Evolutionary conservation across 1,140 invertebrate genomes (phyloP).

Genomic region (Coelopa frigida): DNA sequence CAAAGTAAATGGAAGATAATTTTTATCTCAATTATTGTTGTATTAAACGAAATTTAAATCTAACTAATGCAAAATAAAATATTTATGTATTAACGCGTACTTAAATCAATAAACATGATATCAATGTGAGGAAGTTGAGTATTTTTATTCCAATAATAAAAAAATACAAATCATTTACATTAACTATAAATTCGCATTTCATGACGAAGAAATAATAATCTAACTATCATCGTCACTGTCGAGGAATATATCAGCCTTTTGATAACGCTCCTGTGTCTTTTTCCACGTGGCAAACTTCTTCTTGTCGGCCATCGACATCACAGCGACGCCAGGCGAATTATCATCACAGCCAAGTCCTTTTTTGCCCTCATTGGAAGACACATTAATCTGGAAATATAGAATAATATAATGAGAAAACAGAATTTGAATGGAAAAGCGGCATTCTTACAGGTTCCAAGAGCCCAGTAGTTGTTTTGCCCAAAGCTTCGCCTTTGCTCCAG

Average conservation of each 20-base stretch:
- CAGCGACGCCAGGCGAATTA: neutral
- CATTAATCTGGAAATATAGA: conserved; percentile 28
- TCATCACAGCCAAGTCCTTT: conserved; percentile 34
- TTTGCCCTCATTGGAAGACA: conserved; percentile 35
- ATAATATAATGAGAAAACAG: neutral
- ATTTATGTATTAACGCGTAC: no score
- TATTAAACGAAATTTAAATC: no score
- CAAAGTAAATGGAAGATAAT: no score
- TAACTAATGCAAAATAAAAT: no score
- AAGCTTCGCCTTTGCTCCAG: conserved; percentile 77
- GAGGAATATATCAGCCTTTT: conserved; percentile 38
- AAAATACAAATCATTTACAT: no score
- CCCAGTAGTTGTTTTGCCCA: conserved; percentile 67
- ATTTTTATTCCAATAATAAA: no score
- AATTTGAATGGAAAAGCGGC: neutral
- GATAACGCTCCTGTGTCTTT: conserved; percentile 46
- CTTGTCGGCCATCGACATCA: conserved; percentile 20
- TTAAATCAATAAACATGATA: no score
- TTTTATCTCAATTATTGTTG: no score
- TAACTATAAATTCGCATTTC: neutral
- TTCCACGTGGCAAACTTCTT: conserved; percentile 41
- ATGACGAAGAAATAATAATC: neutral
- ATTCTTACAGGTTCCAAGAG: conserved; percentile 71
- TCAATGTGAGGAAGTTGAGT: no score
- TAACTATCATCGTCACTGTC: conserved; percentile 10